phyloP scores from a whole-genome alignment of 2,113 vertebrate genomes.

The Pionites leucogaster region DNA sequence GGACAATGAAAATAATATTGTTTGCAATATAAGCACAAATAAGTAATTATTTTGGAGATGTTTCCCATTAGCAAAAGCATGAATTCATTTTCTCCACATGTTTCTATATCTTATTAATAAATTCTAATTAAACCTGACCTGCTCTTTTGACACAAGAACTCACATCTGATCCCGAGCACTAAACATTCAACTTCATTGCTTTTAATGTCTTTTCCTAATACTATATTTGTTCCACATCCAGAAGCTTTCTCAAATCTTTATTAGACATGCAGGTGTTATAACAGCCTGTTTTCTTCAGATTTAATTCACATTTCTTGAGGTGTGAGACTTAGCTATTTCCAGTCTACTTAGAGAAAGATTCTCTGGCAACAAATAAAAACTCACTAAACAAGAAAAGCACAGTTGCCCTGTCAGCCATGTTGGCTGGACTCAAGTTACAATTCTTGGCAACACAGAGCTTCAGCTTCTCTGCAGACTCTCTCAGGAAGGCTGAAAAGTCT shows the following conservation, averaged over 20 bases:
- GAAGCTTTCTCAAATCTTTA: background rate
- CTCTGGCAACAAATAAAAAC: background rate
- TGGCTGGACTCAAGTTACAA: background rate
- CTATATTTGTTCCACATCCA: background rate
- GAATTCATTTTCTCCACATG: background rate
- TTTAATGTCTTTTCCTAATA: background rate
- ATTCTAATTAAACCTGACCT: background rate
- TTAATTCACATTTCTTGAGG: background rate
- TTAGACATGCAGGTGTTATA: background rate
- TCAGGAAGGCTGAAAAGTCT: background rate
- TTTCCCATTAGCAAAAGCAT: background rate
- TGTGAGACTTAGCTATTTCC: background rate
- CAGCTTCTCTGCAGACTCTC: background rate
- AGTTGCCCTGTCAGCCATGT: background rate
- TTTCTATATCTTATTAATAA: background rate
- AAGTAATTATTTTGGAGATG: background rate
- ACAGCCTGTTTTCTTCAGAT: background rate
- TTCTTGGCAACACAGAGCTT: background rate
- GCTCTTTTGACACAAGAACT: background rate
- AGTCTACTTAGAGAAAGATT: background rate
- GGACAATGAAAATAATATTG: background rate
- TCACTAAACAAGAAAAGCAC: background rate
- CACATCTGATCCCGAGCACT: background rate
- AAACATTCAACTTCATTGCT: background rate
- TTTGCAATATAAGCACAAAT: background rate